Evolutionary conservation across 2,888 invertebrate genomes (phyloP).

Genomic region (Balanococcus diminutus): DNA sequence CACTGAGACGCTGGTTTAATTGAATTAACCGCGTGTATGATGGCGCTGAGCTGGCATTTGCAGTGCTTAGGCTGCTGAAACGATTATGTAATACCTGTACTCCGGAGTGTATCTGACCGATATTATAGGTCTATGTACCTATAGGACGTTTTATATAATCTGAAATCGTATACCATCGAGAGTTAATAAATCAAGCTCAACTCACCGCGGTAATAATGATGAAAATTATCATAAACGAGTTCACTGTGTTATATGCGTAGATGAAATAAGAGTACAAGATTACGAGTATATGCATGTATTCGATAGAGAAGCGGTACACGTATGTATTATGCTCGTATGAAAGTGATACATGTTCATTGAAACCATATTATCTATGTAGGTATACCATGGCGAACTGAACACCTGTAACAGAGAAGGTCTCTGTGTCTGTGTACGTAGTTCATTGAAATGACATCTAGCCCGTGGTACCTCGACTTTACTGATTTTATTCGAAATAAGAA

Average conservation of each 20-base stretch:
- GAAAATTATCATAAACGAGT: constrained; percentile 29
- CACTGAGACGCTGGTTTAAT: background rate
- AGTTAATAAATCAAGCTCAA: constrained; percentile 15
- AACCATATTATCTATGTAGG: background rate
- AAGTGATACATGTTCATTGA: constrained; percentile 1
- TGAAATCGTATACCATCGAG: background rate
- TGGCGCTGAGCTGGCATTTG: background rate
- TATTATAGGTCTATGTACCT: background rate
- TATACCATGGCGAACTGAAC: too few species aligned
- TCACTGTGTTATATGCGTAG: background rate
- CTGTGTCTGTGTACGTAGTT: background rate
- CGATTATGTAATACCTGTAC: background rate
- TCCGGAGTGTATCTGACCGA: too few species aligned
- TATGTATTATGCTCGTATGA: background rate
- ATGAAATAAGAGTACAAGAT: background rate
- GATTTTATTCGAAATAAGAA: background rate
- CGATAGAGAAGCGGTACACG: background rate
- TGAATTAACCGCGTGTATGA: background rate
- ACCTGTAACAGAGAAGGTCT: background rate
- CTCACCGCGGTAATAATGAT: background rate
- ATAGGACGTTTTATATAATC: constrained; percentile 30
- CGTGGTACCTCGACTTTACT: background rate
- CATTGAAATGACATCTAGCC: background rate
- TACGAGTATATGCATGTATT: background rate
- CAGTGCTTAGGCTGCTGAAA: background rate